Percentiles rank a stretch among this genome's conserved stretches.
phyloP scores from a whole-genome alignment of 2,113 vertebrate genomes.

The Phoxinus phoxinus region DNA sequence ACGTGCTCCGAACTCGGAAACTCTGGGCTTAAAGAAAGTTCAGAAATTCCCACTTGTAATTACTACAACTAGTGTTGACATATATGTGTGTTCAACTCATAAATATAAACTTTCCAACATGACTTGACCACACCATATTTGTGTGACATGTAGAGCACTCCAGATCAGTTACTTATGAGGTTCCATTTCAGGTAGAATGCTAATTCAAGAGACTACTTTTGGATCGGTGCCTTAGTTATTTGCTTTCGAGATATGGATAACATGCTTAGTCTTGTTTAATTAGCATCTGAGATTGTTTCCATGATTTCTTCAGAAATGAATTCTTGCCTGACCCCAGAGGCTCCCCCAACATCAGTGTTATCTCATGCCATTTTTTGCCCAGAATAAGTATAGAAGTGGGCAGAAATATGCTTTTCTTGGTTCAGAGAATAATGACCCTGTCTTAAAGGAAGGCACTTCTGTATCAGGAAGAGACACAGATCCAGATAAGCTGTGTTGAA shows the following conservation, averaged over 20 bases:
- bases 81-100: background rate
- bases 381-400: background rate
- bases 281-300: background rate
- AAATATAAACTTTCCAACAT: background rate
- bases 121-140: background rate
- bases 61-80: background rate
- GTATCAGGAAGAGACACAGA: background rate
- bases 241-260: background rate
- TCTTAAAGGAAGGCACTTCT: background rate
- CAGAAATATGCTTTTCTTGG: slow-evolving; percentile 41
- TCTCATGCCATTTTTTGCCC: background rate
- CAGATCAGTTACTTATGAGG: background rate
- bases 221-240: background rate
- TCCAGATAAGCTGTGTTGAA: background rate
- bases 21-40: background rate
- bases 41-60: background rate
- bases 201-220: background rate
- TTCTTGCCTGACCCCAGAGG: background rate
- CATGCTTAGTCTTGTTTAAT: background rate
- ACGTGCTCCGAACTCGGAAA: background rate
- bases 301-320: background rate
- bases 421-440: background rate
- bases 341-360: background rate
- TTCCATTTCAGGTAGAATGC: background rate
- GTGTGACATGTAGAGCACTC: background rate